Conservation (phyloP, 2,797 vertebrate species). For the Sylvia borin region DNA sequence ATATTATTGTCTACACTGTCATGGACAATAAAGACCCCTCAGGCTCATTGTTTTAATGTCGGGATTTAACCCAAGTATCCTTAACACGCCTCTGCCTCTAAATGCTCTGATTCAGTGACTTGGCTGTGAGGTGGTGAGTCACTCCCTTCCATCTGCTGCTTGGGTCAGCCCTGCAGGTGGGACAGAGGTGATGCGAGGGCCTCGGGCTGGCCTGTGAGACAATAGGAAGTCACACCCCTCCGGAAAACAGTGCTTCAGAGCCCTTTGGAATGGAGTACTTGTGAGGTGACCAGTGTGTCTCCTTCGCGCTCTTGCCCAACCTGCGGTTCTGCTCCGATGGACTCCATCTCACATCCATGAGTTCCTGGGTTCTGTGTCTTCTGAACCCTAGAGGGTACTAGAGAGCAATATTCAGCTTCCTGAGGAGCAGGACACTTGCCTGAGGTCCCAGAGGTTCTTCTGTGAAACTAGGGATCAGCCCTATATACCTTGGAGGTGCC, state of each 20-base stretch:
- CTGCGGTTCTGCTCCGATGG: neutral
- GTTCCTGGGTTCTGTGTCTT: conserved; percentile 21
- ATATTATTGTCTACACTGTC: conserved; percentile 68
- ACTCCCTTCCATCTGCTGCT: conserved; percentile 13
- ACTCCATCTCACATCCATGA: neutral
- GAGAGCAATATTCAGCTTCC: conserved; percentile 71
- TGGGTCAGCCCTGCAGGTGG: conserved; percentile 16
- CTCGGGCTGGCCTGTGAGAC: neutral
- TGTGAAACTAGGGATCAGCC: neutral
- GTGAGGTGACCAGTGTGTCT: neutral
- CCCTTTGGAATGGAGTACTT: neutral
- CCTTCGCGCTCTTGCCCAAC: neutral
- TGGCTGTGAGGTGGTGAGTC: neutral
- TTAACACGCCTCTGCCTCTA: conserved; percentile 28
- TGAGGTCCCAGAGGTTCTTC: neutral
- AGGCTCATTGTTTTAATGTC: conserved; percentile 41
- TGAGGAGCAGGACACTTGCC: neutral
- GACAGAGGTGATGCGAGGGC: neutral
- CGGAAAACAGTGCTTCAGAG: neutral
- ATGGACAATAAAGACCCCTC: conserved; percentile 57
- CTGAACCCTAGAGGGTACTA: conserved; percentile 76
- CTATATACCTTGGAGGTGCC: neutral
- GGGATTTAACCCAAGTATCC: conserved; percentile 22
- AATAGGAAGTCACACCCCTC: neutral
- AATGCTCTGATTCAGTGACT: conserved; percentile 43